A percentile compares a stretch with the other conserved stretches of the same genome.
Evolutionary conservation across 2,888 invertebrate species (phyloP).

Genomic region (Thelaira solivaga): DNA sequence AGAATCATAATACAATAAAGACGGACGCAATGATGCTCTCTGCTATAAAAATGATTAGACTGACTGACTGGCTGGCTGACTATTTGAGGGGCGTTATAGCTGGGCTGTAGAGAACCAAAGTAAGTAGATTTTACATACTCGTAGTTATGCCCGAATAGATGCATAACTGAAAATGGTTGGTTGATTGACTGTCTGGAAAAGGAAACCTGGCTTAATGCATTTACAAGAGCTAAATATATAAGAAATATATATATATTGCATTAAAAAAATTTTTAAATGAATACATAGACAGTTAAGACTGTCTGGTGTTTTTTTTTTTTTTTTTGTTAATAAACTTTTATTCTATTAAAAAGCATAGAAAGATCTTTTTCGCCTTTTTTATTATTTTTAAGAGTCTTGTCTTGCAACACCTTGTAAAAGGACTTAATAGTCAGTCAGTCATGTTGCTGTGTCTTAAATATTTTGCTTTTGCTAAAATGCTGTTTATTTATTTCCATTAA

Average conservation of each 20-base stretch:
- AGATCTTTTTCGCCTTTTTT: too few species aligned
- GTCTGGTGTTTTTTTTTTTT: conserved; percentile 38
- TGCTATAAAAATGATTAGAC: neutral
- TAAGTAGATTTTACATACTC: conserved; percentile 1
- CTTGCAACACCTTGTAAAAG: conserved; percentile 22
- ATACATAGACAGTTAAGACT: conserved; percentile 51
- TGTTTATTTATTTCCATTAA: neutral
- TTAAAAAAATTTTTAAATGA: conserved; percentile 36
- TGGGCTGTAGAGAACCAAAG: neutral
- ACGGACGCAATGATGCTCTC: neutral
- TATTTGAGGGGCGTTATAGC: neutral
- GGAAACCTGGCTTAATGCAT: neutral
- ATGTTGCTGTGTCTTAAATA: conserved; percentile 1
- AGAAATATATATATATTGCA: conserved; percentile 16
- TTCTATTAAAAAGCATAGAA: too few species aligned
- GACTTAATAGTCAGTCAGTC: neutral
- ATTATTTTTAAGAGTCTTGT: neutral
- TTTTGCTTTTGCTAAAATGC: neutral
- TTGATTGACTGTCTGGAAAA: conserved; percentile 7
- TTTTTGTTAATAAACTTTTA: neutral
- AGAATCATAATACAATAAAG: too few species aligned
- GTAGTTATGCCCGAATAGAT: too few species aligned
- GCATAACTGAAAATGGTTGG: neutral
- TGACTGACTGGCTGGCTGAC: neutral
- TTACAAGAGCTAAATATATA: too few species aligned